phyloP scores from a whole-genome alignment of 2,797 vertebrate species.

The Darevskia nairensis region DNA sequence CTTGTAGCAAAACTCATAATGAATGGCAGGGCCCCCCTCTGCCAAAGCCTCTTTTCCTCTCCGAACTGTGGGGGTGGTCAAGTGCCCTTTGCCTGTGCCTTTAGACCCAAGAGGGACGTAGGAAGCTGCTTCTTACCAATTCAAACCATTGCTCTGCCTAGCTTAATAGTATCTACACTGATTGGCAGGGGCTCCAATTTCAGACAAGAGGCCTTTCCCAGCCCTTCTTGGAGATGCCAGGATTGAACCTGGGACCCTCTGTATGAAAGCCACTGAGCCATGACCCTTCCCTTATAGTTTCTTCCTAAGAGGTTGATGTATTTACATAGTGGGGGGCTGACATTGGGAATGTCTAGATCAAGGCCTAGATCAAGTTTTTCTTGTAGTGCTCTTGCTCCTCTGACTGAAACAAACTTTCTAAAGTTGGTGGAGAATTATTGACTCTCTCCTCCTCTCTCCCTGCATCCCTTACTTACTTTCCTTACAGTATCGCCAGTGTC shows the following conservation, averaged over 20 bases:
- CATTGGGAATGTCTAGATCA: no score
- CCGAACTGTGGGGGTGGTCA: not conserved
- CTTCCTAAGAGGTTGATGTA: no score
- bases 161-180: no score
- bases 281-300: no score
- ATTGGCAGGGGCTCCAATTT: no score
- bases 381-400: not conserved
- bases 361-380: not conserved
- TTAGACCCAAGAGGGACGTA: not conserved
- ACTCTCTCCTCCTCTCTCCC: not conserved
- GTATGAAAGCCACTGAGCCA: not conserved
- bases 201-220: not conserved
- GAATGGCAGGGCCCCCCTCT: not conserved
- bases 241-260: not conserved
- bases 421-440: not conserved
- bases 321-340: no score
- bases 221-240: not conserved
- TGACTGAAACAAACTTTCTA: not conserved
- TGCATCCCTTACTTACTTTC: not conserved
- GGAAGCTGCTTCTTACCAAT: not conserved
- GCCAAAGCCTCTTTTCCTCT: not conserved
- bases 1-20: no score
- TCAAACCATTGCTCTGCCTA: not conserved
- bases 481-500: conserved; percentile 88
- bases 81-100: not conserved